phyloP scores from a whole-genome alignment of 23 tunicate genomes.

The Clavelina lepadiformis region DNA sequence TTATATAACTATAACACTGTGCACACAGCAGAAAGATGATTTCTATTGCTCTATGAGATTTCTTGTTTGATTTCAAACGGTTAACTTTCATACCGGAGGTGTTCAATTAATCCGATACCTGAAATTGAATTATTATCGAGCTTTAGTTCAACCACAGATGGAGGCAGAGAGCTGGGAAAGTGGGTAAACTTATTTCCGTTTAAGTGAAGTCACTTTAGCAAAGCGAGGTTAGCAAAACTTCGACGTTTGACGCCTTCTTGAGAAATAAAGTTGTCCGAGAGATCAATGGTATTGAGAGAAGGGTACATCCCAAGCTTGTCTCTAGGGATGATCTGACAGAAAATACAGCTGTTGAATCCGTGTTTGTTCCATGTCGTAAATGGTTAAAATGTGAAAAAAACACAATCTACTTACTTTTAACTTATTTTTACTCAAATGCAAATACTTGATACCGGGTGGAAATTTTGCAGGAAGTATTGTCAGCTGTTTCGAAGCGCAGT shows the following conservation, averaged over 20 bases:
- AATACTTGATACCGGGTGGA: neutral
- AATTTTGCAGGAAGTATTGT: neutral
- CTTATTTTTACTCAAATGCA: slow-evolving; percentile 4
- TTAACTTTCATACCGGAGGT: too few relatives aligned
- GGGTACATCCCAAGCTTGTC: neutral
- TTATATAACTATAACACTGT: too few relatives aligned
- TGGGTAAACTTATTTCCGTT: slow-evolving; percentile 4
- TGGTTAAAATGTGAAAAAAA: too few relatives aligned
- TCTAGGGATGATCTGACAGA: neutral
- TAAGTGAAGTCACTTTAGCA: neutral
- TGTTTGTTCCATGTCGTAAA: too few relatives aligned
- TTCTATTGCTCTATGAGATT: too few relatives aligned
- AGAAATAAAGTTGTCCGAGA: neutral
- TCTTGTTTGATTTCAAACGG: too few relatives aligned
- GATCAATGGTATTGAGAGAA: neutral
- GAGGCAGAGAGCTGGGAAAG: slow-evolving; percentile 11
- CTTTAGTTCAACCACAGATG: slow-evolving; percentile 6
- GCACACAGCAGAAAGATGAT: too few relatives aligned
- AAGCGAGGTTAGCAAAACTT: neutral
- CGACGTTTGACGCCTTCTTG: neutral
- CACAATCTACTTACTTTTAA: neutral
- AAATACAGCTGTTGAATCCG: too few relatives aligned
- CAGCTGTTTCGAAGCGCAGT: slow-evolving; percentile 9
- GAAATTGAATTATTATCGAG: neutral
- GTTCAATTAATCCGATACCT: too few relatives aligned